Evolutionary conservation across 1,140 invertebrate genomes (phyloP), one percentile per base, ranked within the genome.

Genomic region (Eciton burchellii): DNA sequence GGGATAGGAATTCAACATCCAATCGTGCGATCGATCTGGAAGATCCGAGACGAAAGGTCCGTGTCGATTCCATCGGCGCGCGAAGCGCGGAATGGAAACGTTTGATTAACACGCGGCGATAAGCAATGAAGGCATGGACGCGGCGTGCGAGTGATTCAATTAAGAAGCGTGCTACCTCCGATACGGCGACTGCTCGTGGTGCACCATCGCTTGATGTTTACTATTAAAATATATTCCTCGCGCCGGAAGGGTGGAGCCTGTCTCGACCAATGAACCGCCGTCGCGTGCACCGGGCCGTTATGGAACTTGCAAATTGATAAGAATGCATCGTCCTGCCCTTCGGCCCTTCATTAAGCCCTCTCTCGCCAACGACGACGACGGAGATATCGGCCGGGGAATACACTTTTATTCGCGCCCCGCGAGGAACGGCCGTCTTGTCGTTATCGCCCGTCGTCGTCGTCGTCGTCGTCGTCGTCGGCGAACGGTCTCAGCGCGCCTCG

Each of bases 281-380:
- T 93, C 88, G 93, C 92, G 92, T 93, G 93, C 82, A 84, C 83
- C 81, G 66, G 56, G 89, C 92, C 92, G 92, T 93, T 93, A 93
- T 87, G 76, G 35, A 81, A 88, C 81, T 60, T 89, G 90, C 68
- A 90, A 92, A 94, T 93, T 94, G 92, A 94, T 93, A 93, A 93
- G 92, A 92, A 91, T 84, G 79, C 83, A 86, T 82, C 84, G 84
- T 57, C 79, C 70, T 81, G 81, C 74, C 63, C 60, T 56, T 56
- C 62, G 49, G 63, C 21, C 74, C 35, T 79, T 79, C 21, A 45
- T 79, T 68, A 79, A 35, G 63, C 12, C 49, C 72, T 72, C 52
- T 73, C 72, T 41, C 71, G 60, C 65, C 41, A 60, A 41, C 43
- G 35, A 2, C 77, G 29, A 65, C 19, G 26, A 35, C 56, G 45